Evolutionary conservation across 2,888 invertebrate genomes (phyloP).

Genomic region (Epinotia demarniana): DNA sequence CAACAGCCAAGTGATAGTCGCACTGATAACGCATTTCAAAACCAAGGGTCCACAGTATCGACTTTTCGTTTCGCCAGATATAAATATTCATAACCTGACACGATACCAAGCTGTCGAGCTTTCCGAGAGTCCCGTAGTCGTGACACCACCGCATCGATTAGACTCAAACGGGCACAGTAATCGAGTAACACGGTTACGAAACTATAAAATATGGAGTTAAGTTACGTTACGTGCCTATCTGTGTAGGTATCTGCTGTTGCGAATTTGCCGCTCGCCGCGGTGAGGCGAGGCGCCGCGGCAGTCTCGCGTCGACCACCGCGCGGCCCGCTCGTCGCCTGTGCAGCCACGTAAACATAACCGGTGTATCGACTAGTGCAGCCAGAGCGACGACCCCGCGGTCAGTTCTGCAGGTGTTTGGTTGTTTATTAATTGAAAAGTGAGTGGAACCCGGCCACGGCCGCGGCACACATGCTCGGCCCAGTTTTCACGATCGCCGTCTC

Average conservation of each 20-base stretch:
- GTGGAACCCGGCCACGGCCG: constrained; percentile 83
- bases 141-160: constrained; percentile 70
- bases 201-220: constrained; percentile 82
- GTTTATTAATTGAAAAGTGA: constrained; percentile 84
- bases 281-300: constrained; percentile 51
- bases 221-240: constrained; percentile 75
- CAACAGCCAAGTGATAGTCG: constrained; percentile 29
- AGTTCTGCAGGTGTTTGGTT: constrained; percentile 80
- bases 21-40: constrained; percentile 37
- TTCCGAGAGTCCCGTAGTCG: constrained; percentile 69
- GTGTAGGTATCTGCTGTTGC: constrained; percentile 63
- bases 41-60: constrained; percentile 59
- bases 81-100: constrained; percentile 73
- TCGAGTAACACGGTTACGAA: constrained; percentile 81
- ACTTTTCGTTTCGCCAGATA: constrained; percentile 67
- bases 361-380: constrained; percentile 55
- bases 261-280: constrained; percentile 68
- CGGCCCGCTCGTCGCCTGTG: constrained; percentile 54
- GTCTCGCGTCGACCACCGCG: constrained; percentile 61
- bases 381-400: constrained; percentile 64
- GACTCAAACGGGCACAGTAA: constrained; percentile 73
- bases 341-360: constrained; percentile 72
- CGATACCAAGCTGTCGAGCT: constrained; percentile 48
- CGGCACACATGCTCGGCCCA: constrained; percentile 83
- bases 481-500: constrained; percentile 77